Evolutionary conservation across 2,797 vertebrate species (phyloP), one percentile per base, ranked within the genome.

Genomic region (Microchirus variegatus): DNA sequence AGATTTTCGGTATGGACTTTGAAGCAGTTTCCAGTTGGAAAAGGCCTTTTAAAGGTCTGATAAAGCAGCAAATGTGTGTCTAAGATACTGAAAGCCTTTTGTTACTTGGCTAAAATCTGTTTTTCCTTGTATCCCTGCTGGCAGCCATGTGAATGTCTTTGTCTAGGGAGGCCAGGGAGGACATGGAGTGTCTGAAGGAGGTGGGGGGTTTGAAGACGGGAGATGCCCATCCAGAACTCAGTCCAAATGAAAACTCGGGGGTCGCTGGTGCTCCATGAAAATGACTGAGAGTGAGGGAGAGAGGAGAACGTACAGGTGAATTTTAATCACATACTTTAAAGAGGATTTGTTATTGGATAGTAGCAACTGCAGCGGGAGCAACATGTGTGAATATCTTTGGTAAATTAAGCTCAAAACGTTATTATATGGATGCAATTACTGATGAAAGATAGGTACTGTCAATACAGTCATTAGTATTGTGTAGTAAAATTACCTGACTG

Each of bases 181-280:
- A 88, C 67, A 87, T 77, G 4, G 89, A 85, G 22, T 82, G 76
- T 78, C 82, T 88, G 58, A 85, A 91, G 31, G 83, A 36, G 9
- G 80, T 78, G 10, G 87, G 67, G 1, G 84, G 73, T 70, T 80
- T 89, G 69, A 92, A 91, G 53, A 87, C 66, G 7, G 92, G 87
- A 2, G 71, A 81, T 45, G 70, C 79, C 88, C 89, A 92, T 0
- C 40, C 73, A 1, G 77, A 76, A 0, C 40, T 86, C 63, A 58
- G 85, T 37, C 77, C 50, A 26, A 77, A 84, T 5, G 80, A 63
- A 9, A 73, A n/a, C 6, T 75, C 77, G n/a, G 78, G 73, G 5
- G 79, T 86, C 49, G 73, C 2, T 8, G 56, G 56, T 11, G 73
- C 19, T 55, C 73, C 78, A 17, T 71, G 85, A 42, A 82, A 77